Conservation (phyloP, 2,888 invertebrate genomes). For the Protonemura montana region DNA sequence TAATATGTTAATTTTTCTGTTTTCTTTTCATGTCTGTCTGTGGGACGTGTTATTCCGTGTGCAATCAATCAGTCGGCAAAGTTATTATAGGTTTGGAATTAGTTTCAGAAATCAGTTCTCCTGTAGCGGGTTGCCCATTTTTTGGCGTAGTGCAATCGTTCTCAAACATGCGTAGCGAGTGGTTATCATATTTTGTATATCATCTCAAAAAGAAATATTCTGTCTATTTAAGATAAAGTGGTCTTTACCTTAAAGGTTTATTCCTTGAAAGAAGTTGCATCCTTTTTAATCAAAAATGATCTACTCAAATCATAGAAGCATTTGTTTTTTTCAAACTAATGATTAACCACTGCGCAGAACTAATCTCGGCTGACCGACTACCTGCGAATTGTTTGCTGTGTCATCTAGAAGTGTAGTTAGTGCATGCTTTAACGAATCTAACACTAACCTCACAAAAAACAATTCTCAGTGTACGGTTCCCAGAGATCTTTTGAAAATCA, state of each 20-base stretch:
- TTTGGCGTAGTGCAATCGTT: neutral
- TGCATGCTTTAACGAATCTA: neutral
- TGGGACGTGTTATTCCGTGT: constrained; percentile 48
- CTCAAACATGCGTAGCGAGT: constrained; percentile 25
- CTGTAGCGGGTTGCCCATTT: constrained; percentile 26
- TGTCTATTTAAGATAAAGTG: no score
- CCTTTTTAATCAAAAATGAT: no score
- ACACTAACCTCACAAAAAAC: neutral
- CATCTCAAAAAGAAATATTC: no score
- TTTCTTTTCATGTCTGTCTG: constrained; percentile 52
- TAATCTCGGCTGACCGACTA: neutral
- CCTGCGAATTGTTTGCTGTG: neutral
- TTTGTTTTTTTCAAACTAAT: neutral
- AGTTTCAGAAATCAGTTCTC: constrained; percentile 44
- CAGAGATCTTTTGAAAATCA: neutral
- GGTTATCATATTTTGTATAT: neutral
- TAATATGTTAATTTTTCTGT: constrained; percentile 48
- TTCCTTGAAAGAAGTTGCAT: no score
- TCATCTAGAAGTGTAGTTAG: neutral
- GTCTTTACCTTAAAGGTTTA: no score
- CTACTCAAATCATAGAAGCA: no score
- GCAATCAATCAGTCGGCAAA: constrained; percentile 58
- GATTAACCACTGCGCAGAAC: neutral
- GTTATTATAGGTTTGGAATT: constrained; percentile 63
- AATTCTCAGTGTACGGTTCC: neutral